phyloP scores from a whole-genome alignment of 2,888 invertebrate genomes.

The Apamea monoglypha region DNA sequence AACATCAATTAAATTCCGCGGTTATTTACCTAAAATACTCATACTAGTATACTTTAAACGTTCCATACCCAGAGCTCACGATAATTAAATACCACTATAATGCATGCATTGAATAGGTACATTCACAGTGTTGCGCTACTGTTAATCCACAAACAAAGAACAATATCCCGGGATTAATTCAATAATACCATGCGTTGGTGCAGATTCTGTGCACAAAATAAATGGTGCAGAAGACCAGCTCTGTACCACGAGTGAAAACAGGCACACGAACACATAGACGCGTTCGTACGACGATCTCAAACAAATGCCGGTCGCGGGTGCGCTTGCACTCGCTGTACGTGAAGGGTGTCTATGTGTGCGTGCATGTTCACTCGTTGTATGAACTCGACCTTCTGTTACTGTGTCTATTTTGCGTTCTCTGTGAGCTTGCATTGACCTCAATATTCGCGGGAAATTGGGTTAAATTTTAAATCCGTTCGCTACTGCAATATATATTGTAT shows the following conservation, averaged over 20 bases:
- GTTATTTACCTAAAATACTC: background rate
- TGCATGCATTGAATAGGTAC: conserved; percentile 20
- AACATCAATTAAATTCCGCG: background rate
- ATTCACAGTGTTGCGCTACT: conserved; percentile 21
- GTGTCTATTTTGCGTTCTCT: background rate
- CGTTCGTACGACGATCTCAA: background rate
- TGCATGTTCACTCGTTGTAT: background rate
- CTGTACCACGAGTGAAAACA: background rate
- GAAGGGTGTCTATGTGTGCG: background rate
- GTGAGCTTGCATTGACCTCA: conserved; percentile 25
- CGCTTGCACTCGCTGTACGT: background rate
- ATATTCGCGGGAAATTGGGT: conserved; percentile 20
- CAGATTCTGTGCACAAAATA: conserved; percentile 4
- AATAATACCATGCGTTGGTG: conserved; percentile 46
- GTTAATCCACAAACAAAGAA: conserved; percentile 48
- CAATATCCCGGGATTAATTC: conserved; percentile 46
- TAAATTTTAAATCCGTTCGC: conserved; percentile 23
- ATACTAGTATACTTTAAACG: background rate
- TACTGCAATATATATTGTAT: conserved; percentile 12
- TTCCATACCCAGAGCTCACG: background rate
- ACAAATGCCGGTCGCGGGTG: background rate
- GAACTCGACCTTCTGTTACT: conserved; percentile 17
- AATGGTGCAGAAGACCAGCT: conserved; percentile 4
- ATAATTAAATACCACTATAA: conserved; percentile 1
- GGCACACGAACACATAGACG: background rate